These are phyloP conservation scores for Brachyistius frenatus DNA, from an alignment of 2,113 vertebrate genomes.

Conservation along the genomic window DNA sequence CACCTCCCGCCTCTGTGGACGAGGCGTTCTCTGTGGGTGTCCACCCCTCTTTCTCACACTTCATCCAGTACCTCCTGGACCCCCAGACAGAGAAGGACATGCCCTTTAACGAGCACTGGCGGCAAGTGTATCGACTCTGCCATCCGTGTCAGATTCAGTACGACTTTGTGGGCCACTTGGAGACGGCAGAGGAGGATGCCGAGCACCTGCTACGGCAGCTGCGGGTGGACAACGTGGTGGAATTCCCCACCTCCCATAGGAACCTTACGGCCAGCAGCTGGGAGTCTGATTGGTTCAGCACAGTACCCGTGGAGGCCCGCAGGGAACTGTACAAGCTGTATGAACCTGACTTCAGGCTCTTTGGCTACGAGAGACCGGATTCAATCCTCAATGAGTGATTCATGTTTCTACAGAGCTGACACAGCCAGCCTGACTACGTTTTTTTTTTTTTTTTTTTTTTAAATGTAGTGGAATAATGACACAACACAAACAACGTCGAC, in stretches of 20 bases:
- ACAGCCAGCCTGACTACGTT: not conserved
- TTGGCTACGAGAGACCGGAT: slow-evolving; percentile 94
- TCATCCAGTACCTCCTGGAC: slow-evolving; percentile 96
- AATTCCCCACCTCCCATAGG: slow-evolving; percentile 90
- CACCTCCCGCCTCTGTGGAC: slow-evolving; percentile 87
- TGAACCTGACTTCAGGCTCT: slow-evolving; percentile 94
- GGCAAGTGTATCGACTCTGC: slow-evolving; percentile 94
- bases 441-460: not conserved
- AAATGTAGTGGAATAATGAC: not conserved
- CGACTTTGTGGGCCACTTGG: slow-evolving; percentile 97
- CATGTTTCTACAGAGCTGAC: not conserved
- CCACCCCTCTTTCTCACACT: slow-evolving; percentile 91
- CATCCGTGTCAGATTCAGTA: slow-evolving; percentile 99
- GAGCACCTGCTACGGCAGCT: slow-evolving; percentile 91
- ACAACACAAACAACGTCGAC: slow-evolving; percentile 25
- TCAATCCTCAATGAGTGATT: slow-evolving; percentile 89
- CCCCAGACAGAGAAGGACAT: slow-evolving; percentile 90
- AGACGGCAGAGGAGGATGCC: slow-evolving; percentile 92
- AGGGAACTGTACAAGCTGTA: slow-evolving; percentile 94
- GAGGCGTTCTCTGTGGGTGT: slow-evolving; percentile 90
- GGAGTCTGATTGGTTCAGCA: slow-evolving; percentile 93
- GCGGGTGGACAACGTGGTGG: slow-evolving; percentile 90
- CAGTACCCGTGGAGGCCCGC: slow-evolving; percentile 88
- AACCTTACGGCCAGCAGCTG: slow-evolving; percentile 94
- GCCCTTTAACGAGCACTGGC: slow-evolving; percentile 98